Evolutionary conservation across 2,888 invertebrate species (phyloP).

Genomic region (Nemotelus nigrinus): DNA sequence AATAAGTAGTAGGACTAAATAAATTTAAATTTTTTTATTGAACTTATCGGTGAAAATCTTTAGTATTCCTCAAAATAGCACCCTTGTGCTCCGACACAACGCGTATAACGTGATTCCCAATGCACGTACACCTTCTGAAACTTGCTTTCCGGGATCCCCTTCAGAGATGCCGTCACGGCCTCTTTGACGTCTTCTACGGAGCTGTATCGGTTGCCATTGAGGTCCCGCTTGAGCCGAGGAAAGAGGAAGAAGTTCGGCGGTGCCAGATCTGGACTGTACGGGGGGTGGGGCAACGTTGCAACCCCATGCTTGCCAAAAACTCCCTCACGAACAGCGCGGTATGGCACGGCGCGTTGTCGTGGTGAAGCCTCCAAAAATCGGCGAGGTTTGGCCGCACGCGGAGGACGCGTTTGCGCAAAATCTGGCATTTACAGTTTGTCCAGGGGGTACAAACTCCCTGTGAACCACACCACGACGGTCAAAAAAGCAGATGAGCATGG

Average conservation of each 20-base stretch:
- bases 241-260: background rate
- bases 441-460: too few relatives aligned
- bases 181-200: slow-evolving; percentile 11
- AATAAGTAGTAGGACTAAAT: slow-evolving; percentile 9
- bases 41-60: slow-evolving; percentile 8
- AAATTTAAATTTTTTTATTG: slow-evolving; percentile 7
- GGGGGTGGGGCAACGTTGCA: slow-evolving; percentile 49
- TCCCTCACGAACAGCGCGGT: slow-evolving; percentile 70
- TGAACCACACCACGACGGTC: too few relatives aligned
- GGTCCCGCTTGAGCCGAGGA: slow-evolving; percentile 10
- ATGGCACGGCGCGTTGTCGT: too few relatives aligned
- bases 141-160: background rate
- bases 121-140: slow-evolving; percentile 17
- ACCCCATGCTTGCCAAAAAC: slow-evolving; percentile 64
- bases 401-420: too few relatives aligned
- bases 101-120: background rate
- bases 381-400: too few relatives aligned
- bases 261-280: background rate
- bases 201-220: slow-evolving; percentile 12
- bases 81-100: slow-evolving; percentile 2
- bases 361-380: too few relatives aligned
- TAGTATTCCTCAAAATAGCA: slow-evolving; percentile 24
- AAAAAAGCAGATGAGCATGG: too few relatives aligned
- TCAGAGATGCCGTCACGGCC: background rate
- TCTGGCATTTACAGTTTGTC: too few relatives aligned